phyloP scores from a whole-genome alignment of 1,140 invertebrate genomes.

The Heliothis subflexa region DNA sequence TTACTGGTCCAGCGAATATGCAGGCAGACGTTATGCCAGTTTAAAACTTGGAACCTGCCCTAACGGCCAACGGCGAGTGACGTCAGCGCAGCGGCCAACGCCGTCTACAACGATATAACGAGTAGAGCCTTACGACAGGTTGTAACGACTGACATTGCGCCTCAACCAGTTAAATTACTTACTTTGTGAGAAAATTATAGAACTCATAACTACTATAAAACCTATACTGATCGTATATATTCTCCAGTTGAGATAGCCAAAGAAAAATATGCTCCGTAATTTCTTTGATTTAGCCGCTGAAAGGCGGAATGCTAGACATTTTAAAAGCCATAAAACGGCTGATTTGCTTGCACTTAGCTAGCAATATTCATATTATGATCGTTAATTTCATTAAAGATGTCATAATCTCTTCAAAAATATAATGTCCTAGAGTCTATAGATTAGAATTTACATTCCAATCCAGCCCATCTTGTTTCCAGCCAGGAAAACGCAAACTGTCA shows the following conservation, averaged over 20 bases:
- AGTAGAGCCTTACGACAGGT: slow-evolving; percentile 6
- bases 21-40: slow-evolving; percentile 25
- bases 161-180: neutral
- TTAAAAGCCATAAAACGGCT: no score
- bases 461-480: neutral
- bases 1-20: slow-evolving; percentile 16
- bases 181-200: neutral
- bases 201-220: neutral
- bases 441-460: neutral
- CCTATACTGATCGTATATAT: no score
- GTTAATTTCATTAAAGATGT: no score
- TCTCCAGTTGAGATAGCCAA: no score
- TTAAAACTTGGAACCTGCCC: slow-evolving; percentile 45
- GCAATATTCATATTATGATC: no score
- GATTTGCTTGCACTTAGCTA: no score
- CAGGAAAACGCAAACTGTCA: slow-evolving; percentile 45
- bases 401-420: no score
- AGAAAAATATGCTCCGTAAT: no score
- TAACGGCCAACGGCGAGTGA: slow-evolving; percentile 43
- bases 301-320: no score
- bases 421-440: no score
- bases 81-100: slow-evolving; percentile 24
- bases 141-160: slow-evolving; percentile 1
- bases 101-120: slow-evolving; percentile 21
- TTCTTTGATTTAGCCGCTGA: no score